A percentile compares a stretch with the other conserved stretches of the same genome.
These are phyloP conservation scores for Timema podura DNA, from an alignment of 2,888 invertebrate species.

Conservation along the genomic window DNA sequence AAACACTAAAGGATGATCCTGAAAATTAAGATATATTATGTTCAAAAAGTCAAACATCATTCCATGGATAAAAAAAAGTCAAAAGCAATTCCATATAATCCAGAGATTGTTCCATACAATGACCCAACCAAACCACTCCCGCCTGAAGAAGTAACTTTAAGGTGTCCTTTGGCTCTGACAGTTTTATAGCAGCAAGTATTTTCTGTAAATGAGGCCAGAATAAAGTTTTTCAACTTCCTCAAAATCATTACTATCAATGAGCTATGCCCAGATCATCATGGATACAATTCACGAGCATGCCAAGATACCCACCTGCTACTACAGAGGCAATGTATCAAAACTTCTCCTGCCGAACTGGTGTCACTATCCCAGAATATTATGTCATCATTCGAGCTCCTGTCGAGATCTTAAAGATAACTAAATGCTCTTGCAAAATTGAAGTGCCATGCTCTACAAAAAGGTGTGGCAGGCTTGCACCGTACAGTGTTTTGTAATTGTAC, in stretches of 20 bases:
- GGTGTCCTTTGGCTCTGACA: neutral
- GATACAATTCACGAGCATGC: conserved; percentile 4
- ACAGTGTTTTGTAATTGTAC: too few relatives aligned
- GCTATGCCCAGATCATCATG: neutral
- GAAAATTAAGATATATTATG: neutral
- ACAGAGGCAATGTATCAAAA: too few relatives aligned
- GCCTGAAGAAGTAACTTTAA: neutral
- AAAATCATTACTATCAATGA: neutral
- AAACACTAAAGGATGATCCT: neutral
- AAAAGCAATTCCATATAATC: neutral
- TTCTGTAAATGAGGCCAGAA: neutral
- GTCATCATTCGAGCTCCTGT: too few relatives aligned
- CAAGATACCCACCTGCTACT: too few relatives aligned
- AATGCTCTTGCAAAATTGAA: too few relatives aligned
- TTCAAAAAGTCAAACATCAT: neutral
- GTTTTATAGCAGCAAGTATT: neutral
- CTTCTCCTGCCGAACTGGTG: too few relatives aligned
- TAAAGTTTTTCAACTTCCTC: neutral
- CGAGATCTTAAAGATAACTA: too few relatives aligned
- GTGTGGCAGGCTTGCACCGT: too few relatives aligned
- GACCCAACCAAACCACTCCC: neutral
- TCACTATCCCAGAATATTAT: too few relatives aligned
- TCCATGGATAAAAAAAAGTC: neutral
- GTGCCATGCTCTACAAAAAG: too few relatives aligned
- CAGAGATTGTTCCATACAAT: neutral